Base-by-base conservation (phyloP, 2,113 vertebrate species). In the Cichladusa arquata region DNA sequence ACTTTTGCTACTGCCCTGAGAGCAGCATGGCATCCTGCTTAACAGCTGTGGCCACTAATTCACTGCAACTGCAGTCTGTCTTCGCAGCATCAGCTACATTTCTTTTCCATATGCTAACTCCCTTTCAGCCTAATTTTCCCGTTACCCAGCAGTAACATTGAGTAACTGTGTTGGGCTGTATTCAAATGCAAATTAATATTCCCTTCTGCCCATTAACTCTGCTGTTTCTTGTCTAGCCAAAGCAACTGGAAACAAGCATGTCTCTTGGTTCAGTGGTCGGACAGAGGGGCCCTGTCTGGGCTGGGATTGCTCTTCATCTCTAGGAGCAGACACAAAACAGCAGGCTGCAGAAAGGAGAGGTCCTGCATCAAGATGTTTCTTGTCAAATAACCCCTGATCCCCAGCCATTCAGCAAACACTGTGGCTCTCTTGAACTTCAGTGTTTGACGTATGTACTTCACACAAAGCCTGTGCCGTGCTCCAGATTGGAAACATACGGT, bases 101-200 rank as follows among this genome's bases (percentile, higher is more conserved):
- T 91, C 91, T 94, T 95, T 95, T 85, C 97, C 94, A 90, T 92
- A 95, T 95, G 97, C 45, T 94, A 77, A 79, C 58, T 84, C 74
- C 48, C 58, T 85, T 93, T 90, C 60, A 95, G 82, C 88, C 88
- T 96, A 95, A 93, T 96, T 96, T 94, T 73, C 94, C 78, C 65
- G 67, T 96, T 96, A 83, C 58, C 90, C 92, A 88, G 87, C 76
- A 92, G 92, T 90, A 95, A 87, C 81, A 91, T 83, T 93, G 95
- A 95, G 89, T 88, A 95, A 96, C 87, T 90, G 89, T 85, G 74
- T 40, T 94, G 80, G 86, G 67, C 62, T 80, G 31, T 70, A 95
- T 97, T 95, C 96, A 96, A 94, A 96, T 97, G 93, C 95, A 97
- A 95, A 96, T 96, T 85, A 95, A 92, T 89, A 95, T 82, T 57